Conservation (phyloP, 2,797 vertebrate genomes). For the Pseudocheirus occidentalis region DNA sequence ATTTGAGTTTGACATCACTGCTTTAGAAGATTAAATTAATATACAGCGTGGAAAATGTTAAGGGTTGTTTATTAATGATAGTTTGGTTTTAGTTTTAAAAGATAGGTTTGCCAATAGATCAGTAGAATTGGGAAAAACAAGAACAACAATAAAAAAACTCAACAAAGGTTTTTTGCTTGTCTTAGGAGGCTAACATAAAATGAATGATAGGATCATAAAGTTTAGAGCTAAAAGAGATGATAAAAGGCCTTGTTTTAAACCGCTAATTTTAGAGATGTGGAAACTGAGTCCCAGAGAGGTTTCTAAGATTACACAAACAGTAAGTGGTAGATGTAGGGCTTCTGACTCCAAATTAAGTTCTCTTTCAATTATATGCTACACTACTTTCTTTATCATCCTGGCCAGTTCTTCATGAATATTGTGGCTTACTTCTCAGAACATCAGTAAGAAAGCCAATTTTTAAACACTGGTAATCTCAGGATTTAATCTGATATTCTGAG, state of each 20-base stretch:
- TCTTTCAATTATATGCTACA: neutral
- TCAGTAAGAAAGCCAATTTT: neutral
- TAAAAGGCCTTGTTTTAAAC: neutral
- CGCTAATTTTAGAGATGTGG: neutral
- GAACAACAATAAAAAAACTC: neutral
- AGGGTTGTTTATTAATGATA: slow-evolving; percentile 29
- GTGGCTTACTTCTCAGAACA: neutral
- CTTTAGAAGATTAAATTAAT: slow-evolving; percentile 17
- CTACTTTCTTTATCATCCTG: neutral
- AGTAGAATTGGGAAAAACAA: neutral
- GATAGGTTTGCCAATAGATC: neutral
- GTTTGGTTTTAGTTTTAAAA: neutral
- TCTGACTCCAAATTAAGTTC: neutral
- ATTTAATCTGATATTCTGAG: neutral
- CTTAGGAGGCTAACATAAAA: neutral
- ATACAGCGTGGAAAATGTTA: slow-evolving; percentile 28
- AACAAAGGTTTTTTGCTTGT: neutral
- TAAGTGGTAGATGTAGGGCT: neutral
- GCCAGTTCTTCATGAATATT: neutral
- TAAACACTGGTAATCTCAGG: neutral
- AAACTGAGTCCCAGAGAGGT: neutral
- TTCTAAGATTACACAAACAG: neutral
- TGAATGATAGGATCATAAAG: neutral
- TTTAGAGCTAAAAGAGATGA: neutral
- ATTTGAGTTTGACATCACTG: neutral